A percentile compares a stretch with the other conserved stretches of the same genome.
phyloP scores from a whole-genome alignment of 2,888 invertebrate genomes.

The Watsonalla binaria region DNA sequence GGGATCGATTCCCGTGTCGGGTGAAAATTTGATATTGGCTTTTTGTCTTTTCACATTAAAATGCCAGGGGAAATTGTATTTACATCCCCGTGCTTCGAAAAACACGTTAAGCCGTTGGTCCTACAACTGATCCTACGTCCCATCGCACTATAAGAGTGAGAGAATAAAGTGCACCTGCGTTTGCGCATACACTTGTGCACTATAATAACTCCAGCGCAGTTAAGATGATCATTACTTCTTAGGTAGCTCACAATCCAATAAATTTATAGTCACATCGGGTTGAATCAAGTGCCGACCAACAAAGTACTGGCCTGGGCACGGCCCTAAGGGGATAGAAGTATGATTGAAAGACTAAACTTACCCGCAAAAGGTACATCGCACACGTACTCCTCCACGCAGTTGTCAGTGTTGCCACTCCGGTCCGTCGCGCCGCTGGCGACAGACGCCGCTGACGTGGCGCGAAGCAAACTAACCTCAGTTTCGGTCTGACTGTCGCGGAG shows the following conservation, averaged over 20 bases:
- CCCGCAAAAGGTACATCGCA: conserved; percentile 93
- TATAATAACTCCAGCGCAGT: too few relatives aligned
- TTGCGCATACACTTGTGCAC: too few relatives aligned
- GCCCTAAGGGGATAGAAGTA: conserved; percentile 6
- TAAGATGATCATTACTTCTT: too few relatives aligned
- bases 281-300: too few relatives aligned
- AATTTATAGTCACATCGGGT: background rate
- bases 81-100: background rate
- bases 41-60: background rate
- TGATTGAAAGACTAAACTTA: conserved; percentile 56
- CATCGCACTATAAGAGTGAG: too few relatives aligned
- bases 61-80: too few relatives aligned
- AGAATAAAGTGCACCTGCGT: too few relatives aligned
- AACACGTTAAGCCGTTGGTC: conserved; percentile 17
- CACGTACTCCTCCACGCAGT: conserved; percentile 90
- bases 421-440: conserved; percentile 86
- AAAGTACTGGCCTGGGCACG: background rate
- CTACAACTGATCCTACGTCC: too few relatives aligned
- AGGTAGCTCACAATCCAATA: too few relatives aligned
- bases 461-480: conserved; percentile 85
- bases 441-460: conserved; percentile 89
- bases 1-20: too few relatives aligned
- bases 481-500: conserved; percentile 90
- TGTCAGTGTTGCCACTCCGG: conserved; percentile 90
- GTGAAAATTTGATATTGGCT: background rate